These are phyloP conservation scores for Paracanthobrama guichenoti DNA, from an alignment of 2,113 vertebrate species.

Conservation along the genomic window DNA sequence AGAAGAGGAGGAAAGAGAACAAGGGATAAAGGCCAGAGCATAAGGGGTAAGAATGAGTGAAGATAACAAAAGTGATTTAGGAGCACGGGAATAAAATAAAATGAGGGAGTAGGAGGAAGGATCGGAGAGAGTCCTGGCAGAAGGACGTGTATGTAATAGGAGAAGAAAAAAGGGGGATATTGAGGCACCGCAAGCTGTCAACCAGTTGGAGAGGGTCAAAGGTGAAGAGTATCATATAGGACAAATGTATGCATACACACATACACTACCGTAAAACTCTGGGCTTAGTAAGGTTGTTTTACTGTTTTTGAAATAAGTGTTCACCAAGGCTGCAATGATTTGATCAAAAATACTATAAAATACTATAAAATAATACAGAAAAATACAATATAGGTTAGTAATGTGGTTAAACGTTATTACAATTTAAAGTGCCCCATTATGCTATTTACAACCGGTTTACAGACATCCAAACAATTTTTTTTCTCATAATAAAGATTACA, in stretches of 20 bases:
- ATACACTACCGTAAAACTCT: neutral
- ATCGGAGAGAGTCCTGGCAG: constrained; percentile 10
- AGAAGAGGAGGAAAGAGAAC: constrained; percentile 6
- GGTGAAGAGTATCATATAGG: constrained; percentile 38
- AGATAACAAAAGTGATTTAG: constrained; percentile 38
- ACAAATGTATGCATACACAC: neutral
- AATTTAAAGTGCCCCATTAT: neutral
- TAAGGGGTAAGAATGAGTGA: constrained; percentile 1
- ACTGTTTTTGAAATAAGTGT: neutral
- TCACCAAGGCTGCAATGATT: neutral
- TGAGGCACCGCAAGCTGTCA: constrained; percentile 48
- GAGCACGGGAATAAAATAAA: constrained; percentile 21
- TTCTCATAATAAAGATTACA: too few species aligned
- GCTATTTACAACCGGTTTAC: too few species aligned
- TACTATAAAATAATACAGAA: neutral
- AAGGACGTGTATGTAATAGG: constrained; percentile 32
- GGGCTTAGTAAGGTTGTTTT: neutral
- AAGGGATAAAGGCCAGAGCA: neutral
- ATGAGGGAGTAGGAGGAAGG: neutral
- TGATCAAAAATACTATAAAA: neutral
- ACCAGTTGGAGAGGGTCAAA: constrained; percentile 49
- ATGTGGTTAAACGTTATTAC: neutral
- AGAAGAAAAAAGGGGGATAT: constrained; percentile 39
- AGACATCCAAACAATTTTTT: too few species aligned
- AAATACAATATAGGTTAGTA: too few species aligned